Evolutionary conservation across 2,888 invertebrate species (phyloP).

Genomic region (Busseola fusca): DNA sequence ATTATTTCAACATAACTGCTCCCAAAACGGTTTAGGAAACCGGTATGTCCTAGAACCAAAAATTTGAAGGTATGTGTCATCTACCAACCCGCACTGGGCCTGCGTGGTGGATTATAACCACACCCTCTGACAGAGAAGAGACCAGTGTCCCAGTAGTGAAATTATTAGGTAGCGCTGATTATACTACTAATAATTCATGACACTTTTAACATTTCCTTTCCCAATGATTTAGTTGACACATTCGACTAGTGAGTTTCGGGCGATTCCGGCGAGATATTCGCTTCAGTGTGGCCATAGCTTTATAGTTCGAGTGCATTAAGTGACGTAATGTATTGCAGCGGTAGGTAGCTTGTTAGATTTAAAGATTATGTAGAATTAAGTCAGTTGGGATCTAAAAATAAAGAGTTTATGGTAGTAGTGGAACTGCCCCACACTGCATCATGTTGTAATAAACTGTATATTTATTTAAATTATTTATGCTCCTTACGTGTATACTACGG

Average conservation of each 20-base stretch:
- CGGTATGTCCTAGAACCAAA: background rate
- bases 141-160: too few relatives aligned
- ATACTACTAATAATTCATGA: background rate
- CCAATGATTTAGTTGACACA: background rate
- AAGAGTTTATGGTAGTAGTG: background rate
- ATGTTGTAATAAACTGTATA: constrained; percentile 1
- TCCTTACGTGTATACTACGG: too few relatives aligned
- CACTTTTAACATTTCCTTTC: background rate
- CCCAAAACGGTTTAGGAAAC: background rate
- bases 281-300: background rate
- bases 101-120: background rate
- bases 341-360: constrained; percentile 21
- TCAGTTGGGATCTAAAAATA: constrained; percentile 1
- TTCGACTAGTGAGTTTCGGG: accelerated
- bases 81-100: background rate
- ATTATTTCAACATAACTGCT: background rate
- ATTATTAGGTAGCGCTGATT: background rate
- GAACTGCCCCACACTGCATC: background rate
- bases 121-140: background rate
- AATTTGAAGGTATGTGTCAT: background rate
- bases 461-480: background rate
- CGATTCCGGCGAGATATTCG: background rate
- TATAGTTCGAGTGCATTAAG: constrained; percentile 8
- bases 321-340: constrained; percentile 18
- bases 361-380: constrained; percentile 25